phyloP scores from a whole-genome alignment of 2,888 invertebrate species.

The Pegoplata infirma region DNA sequence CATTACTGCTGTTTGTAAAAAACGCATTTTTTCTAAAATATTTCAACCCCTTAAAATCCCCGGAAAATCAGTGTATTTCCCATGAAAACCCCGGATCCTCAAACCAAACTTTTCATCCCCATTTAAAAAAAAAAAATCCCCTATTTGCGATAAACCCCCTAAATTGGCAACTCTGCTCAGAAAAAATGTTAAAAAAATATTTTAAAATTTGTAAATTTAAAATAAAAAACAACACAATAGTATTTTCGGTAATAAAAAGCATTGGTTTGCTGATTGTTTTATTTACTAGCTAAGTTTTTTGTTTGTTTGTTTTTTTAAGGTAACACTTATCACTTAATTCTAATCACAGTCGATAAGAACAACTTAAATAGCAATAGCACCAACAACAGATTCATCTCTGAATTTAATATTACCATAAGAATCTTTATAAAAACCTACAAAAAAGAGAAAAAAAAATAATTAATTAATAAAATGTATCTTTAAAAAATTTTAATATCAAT shows the following conservation, averaged over 20 bases:
- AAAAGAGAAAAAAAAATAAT: constrained; percentile 1
- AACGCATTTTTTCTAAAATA: too few species aligned
- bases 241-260: constrained; percentile 38
- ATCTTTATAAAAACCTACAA: constrained; percentile 70
- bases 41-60: too few species aligned
- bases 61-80: too few species aligned
- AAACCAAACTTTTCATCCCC: too few species aligned
- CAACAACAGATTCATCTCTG: constrained; percentile 68
- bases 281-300: constrained; percentile 38
- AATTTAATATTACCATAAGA: constrained; percentile 66
- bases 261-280: constrained; percentile 27
- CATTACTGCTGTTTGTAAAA: too few species aligned
- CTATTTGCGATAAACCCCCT: too few species aligned
- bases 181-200: too few species aligned
- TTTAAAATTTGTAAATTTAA: too few species aligned
- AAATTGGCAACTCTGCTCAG: too few species aligned
- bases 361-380: constrained; percentile 68
- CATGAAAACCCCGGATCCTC: too few species aligned
- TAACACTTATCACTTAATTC: constrained; percentile 28
- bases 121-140: too few species aligned
- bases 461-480: not conserved
- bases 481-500: not conserved
- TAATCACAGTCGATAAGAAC: not conserved
- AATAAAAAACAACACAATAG: not conserved
- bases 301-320: constrained; percentile 36